Evolutionary conservation across 2,888 invertebrate species (phyloP).

Genomic region (Acronicta leporina): DNA sequence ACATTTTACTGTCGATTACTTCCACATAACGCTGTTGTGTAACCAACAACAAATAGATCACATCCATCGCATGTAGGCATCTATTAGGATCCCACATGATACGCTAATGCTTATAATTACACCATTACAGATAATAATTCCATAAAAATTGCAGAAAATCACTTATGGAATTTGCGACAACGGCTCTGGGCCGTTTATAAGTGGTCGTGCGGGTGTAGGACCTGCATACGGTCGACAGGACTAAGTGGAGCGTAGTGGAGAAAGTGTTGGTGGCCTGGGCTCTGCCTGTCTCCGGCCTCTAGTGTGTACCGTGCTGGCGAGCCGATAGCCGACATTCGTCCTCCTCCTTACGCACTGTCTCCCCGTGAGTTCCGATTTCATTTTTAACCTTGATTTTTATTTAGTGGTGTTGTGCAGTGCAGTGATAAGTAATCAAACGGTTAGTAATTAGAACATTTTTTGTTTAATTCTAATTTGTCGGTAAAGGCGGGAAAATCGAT

Average conservation of each 20-base stretch:
- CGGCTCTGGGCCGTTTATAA: slow-evolving; percentile 72
- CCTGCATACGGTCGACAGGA: slow-evolving; percentile 75
- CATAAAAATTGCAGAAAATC: slow-evolving; percentile 72
- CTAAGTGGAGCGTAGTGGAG: slow-evolving; percentile 79
- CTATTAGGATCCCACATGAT: slow-evolving; percentile 80
- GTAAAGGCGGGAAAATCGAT: slow-evolving; percentile 15
- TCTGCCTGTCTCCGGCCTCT: slow-evolving; percentile 58
- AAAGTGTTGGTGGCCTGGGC: slow-evolving; percentile 81
- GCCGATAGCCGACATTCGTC: slow-evolving; percentile 50
- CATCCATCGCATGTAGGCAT: slow-evolving; percentile 62
- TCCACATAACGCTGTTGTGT: slow-evolving; percentile 10
- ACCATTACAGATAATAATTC: slow-evolving; percentile 78
- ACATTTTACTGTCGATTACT: background rate
- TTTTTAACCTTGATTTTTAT: slow-evolving; percentile 44
- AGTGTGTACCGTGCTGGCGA: slow-evolving; percentile 50
- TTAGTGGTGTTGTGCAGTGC: slow-evolving; percentile 46
- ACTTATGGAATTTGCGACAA: slow-evolving; percentile 78
- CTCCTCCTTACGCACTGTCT: slow-evolving; percentile 36
- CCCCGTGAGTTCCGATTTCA: slow-evolving; percentile 51
- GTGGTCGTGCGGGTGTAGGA: slow-evolving; percentile 69
- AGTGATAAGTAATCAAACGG: slow-evolving; percentile 29
- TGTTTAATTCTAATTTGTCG: slow-evolving; percentile 2
- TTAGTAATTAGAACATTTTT: slow-evolving; percentile 25
- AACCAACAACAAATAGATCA: slow-evolving; percentile 30
- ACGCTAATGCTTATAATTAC: slow-evolving; percentile 76